Base-by-base conservation (phyloP, 64 coral and sea anemone species). In the Porites australiensis region DNA sequence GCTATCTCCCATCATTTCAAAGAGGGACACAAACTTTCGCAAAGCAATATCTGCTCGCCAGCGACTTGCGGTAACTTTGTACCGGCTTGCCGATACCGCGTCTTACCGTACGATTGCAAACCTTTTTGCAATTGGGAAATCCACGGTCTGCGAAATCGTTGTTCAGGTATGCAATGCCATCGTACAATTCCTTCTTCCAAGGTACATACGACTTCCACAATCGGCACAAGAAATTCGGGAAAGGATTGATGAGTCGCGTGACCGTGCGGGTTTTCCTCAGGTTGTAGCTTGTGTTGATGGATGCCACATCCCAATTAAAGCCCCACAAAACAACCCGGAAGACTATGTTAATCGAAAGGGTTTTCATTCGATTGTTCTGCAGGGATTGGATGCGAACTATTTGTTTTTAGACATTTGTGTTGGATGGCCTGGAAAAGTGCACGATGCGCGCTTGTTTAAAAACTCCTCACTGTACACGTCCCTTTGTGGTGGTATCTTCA, bases 281-380 rank as follows among this genome's bases (percentile, higher is more conserved):
- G 79, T 84, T 77, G 81, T 92, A 50, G 90, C 68, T 48, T 81
- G 63, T 19, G 61, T 92, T 61, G 91, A 88, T 81, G 83, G 82
- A 12, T 68, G 62, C 23, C 91, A 88, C 50, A 87, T 93, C 22
- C 91, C 91, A 13, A 88, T 93, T 49, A 77, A 67, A 51, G 80
- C 80, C 9, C 90, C 79, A 50, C 16, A 46, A 20, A 44, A 65
- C 21, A 75, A 84, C 27, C 66, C 86, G 15, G 83, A 79, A 11
- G 83, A 93, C 45, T 93, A 88, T 20, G 47, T 79, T 44, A 93
- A 93, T 27, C 16, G 91, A 44, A 93, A 93, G 48, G 18, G 62
- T 6, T 81, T 58, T 57, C 64, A 93, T 71, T 88, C 84, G 0
- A 73, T 93, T 47, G 71, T 88, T 58, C 19, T 94, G 6, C 92